Evolutionary conservation across 2,113 vertebrate species (phyloP), one percentile per base, ranked within the genome.

Genomic region (Ceyx margarethae): DNA sequence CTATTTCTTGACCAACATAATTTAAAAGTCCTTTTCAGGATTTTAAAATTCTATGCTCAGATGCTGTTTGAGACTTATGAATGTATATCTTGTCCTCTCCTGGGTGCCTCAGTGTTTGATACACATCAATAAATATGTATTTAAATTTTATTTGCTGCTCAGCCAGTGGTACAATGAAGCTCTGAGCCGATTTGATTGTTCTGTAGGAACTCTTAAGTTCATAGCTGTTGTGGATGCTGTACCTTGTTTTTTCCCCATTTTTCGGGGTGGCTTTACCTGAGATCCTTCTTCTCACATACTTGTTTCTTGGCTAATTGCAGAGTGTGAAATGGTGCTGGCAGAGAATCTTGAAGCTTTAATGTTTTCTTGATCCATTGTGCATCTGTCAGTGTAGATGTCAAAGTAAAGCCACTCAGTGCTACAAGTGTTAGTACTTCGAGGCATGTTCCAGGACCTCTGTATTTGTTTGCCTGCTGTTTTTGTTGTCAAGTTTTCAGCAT

Each of bases 381-480:
- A 31, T 40, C 12, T 67, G 20, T 61, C 26, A 12, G 13, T 21
- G 4, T 15, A 56, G 72, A 21, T 58, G 20, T 33, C 37, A 45
- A 73, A 89, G 35, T 37, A 5, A 60, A 16, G 13, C 81, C 81
- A 60, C 35, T 57, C 17, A 40, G 25, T 73, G 67, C 42, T 72
- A 25, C 23, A 65, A 20, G 11, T 46, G n/a, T 48, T 56, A 68
- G 5, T 5, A 9, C 37, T 67, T 31, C 13, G 50, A 85, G 21
- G 10, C 2, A 2, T 73, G 6, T 76, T 73, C 29, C 22, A 53
- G 45, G 21, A 57, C 3, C 0, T 0, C 15, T 61, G 31, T 20
- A 83, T 26, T 21, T 67, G 3, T 64, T 45, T 65, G 29, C 6
- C 20, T 86, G 29, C 10, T 78, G 6, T 25, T 46, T 12, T 42